A percentile compares a stretch with the other conserved stretches of the same genome.
These are phyloP conservation scores for Heloderma charlesbogerti DNA, from an alignment of 2,113 vertebrate genomes.

Conservation along the genomic window DNA sequence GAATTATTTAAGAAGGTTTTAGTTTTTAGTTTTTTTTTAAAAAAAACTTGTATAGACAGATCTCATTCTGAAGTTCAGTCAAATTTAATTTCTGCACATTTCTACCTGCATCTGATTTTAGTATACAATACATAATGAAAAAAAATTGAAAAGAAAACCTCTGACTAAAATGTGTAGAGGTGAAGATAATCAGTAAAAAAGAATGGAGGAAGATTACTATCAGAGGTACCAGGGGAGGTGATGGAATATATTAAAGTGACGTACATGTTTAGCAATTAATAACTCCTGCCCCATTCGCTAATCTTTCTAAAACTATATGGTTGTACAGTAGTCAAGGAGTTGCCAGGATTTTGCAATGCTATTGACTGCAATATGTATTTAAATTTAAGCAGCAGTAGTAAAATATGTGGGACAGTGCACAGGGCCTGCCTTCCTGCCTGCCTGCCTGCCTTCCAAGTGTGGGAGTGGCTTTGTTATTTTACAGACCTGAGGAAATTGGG, in stretches of 20 bases:
- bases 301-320: not conserved
- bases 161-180: not conserved
- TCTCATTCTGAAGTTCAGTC: not conserved
- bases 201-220: not conserved
- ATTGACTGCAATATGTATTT: not conserved
- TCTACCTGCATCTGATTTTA: not conserved
- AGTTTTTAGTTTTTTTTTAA: constrained; percentile 1
- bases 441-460: not conserved
- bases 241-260: not conserved
- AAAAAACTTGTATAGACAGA: constrained; percentile 12
- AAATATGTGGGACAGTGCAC: not conserved
- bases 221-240: not conserved
- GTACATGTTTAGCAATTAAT: not conserved
- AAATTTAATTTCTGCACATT: constrained; percentile 33
- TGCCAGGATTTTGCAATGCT: not conserved
- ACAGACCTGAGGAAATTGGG: not conserved
- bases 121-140: not conserved
- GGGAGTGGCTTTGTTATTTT: not conserved
- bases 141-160: not conserved
- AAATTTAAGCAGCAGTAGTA: not conserved
- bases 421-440: not conserved
- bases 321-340: not conserved
- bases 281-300: not conserved
- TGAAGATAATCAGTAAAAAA: not conserved
- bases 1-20: constrained; percentile 42